A percentile compares a stretch with the other conserved stretches of the same genome.
phyloP scores from a whole-genome alignment of 2,888 invertebrate species.

The Pogonocherus hispidulus region DNA sequence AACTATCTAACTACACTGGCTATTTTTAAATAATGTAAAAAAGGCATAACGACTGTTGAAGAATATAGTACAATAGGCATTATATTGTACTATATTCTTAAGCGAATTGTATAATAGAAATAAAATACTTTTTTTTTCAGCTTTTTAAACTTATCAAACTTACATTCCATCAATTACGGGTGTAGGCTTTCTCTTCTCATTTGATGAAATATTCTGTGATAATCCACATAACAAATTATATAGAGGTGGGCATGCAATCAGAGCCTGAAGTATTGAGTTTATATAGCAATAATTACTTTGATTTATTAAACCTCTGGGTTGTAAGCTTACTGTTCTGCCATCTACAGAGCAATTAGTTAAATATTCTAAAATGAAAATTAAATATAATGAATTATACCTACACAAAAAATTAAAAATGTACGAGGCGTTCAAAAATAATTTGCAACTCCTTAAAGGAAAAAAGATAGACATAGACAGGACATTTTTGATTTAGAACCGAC shows the following conservation, averaged over 20 bases:
- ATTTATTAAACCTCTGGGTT: constrained; percentile 93
- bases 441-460: no score
- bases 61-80: no score
- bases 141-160: constrained; percentile 68
- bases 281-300: constrained; percentile 97
- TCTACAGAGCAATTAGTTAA: constrained; percentile 83
- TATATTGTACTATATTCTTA: no score
- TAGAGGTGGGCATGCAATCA: constrained; percentile 95
- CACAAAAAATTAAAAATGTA: not conserved
- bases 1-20: no score
- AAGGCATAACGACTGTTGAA: no score
- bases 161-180: constrained; percentile 95
- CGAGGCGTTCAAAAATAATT: constrained; percentile 8
- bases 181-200: constrained; percentile 72
- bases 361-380: constrained; percentile 74
- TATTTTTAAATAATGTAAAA: no score
- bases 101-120: no score
- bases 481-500: no score
- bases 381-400: not conserved
- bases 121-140: no score
- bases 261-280: constrained; percentile 93
- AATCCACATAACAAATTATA: constrained; percentile 90
- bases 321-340: constrained; percentile 82
- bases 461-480: no score
- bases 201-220: constrained; percentile 74